Evolutionary conservation across 2,888 invertebrate species (phyloP), one percentile per base, ranked within the genome.

Genomic region (Drosophila neotestacea): DNA sequence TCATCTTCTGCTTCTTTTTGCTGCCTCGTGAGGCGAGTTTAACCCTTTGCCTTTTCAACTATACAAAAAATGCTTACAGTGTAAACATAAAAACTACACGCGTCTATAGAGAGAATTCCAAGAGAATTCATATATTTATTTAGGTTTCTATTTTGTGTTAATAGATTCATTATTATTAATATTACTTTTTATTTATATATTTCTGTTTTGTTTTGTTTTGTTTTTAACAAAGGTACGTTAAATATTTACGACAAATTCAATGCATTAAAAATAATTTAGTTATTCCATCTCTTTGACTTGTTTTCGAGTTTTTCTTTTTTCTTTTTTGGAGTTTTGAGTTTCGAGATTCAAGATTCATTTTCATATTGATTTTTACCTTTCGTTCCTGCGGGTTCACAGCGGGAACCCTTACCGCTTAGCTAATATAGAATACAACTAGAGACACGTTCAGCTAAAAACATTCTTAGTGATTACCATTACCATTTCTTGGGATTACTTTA

Each of bases 181-280:
- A 44, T 52, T 58, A 56, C 59, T 46, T 38, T 38, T 51, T 58
- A 59, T 79, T 39, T 54, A 36, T 64, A 48, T 65, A 28, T 47
- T 22, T 61, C 48, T 67, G 52, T 61, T 66, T 44, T 48, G 38
- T 66, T 78, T 77, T 85, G 73, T 79, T 78, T 81, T 82, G 80
- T 86, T 88, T 87, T 82, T 85, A 88, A 88, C 88, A 87, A 88
- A 88, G 88, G 88, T 88, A 88, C 88, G 78, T 81, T 84, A 88
- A 88, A 87, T 87, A 79, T 85, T 85, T 85, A 86, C 83, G 83
- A 85, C 85, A 81, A 81, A 86, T 85, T 85, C 86, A 86, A 82
- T 85, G 82, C 85, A 85, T 84, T 85, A 84, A 82, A 85, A 85
- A 82, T 85, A 85, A 84, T 80, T 73, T 84, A 80, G 80, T 77